Evolutionary conservation across 2,797 vertebrate genomes (phyloP).

Genomic region (Acipenser oxyrinchus): DNA sequence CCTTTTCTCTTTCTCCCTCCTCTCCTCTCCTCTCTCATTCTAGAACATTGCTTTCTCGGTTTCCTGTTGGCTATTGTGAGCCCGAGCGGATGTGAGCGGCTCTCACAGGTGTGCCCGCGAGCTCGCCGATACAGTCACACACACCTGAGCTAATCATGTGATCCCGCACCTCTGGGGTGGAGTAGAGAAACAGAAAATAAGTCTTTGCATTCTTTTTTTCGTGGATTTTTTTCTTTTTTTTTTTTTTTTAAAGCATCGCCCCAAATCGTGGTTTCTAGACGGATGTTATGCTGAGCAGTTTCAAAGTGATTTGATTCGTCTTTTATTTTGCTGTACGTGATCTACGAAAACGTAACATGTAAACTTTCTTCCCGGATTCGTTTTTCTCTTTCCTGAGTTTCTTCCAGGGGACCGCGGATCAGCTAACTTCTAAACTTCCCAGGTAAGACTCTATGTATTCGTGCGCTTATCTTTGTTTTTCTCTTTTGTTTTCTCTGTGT

Average conservation of each 20-base stretch:
- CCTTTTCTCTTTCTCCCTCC: constrained; percentile 15
- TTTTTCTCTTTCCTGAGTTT: constrained; percentile 19
- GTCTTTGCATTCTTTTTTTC: constrained; percentile 23
- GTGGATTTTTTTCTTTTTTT: too few relatives aligned
- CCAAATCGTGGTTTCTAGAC: constrained; percentile 20
- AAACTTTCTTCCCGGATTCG: constrained; percentile 42
- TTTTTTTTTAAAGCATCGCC: constrained; percentile 45
- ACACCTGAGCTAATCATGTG: constrained; percentile 71
- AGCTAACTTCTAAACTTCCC: constrained; percentile 31
- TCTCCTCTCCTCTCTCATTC: background rate
- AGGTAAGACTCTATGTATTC: constrained; percentile 34
- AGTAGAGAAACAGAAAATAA: constrained; percentile 29
- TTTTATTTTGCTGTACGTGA: constrained; percentile 22
- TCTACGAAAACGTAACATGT: constrained; percentile 37
- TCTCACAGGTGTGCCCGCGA: constrained; percentile 60
- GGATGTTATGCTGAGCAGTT: constrained; percentile 24
- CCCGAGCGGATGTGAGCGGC: constrained; percentile 38
- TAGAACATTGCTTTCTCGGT: constrained; percentile 5
- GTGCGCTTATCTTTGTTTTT: too few relatives aligned
- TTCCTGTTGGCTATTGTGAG: constrained; percentile 35
- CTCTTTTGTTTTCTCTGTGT: too few relatives aligned
- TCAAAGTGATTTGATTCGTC: constrained; percentile 43
- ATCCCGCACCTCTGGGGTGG: constrained; percentile 68
- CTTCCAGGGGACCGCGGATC: too few relatives aligned
- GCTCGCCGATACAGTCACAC: constrained; percentile 23